These are phyloP conservation scores for Datnioides undecimradiatus DNA, from an alignment of 2,113 vertebrate species.

Conservation along the genomic window DNA sequence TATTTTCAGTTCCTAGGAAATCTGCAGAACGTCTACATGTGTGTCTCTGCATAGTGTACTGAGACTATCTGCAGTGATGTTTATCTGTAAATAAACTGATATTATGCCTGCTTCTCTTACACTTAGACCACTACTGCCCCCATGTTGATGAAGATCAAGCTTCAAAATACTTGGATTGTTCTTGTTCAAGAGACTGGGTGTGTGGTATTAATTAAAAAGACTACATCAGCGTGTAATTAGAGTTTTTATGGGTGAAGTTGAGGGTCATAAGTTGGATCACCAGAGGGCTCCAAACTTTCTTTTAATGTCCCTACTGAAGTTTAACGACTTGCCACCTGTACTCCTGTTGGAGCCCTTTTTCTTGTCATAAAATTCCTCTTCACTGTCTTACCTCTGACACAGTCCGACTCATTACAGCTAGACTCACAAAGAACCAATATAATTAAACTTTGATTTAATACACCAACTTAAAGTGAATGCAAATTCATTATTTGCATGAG, in stretches of 20 bases:
- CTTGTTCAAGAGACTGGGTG: conserved; percentile 45
- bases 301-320: conserved; percentile 79
- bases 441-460: neutral
- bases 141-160: conserved; percentile 20
- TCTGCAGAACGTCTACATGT: neutral
- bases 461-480: neutral
- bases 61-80: neutral
- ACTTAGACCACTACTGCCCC: neutral
- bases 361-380: conserved; percentile 4
- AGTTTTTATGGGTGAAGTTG: conserved; percentile 79
- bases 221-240: conserved; percentile 86
- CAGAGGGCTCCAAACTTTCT: conserved; percentile 78
- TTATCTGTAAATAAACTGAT: neutral
- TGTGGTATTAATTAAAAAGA: conserved; percentile 84
- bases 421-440: neutral
- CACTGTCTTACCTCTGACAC: neutral
- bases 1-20: neutral
- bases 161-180: conserved; percentile 28
- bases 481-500: neutral
- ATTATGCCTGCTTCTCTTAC: conserved; percentile 5
- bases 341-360: conserved; percentile 30
- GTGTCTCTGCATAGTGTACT: neutral
- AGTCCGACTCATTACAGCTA: neutral
- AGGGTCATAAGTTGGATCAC: conserved; percentile 82
- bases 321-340: conserved; percentile 78